Evolutionary conservation across 2,113 vertebrate species (phyloP), one percentile per base, ranked within the genome.

Genomic region (Ciconia stormi): DNA sequence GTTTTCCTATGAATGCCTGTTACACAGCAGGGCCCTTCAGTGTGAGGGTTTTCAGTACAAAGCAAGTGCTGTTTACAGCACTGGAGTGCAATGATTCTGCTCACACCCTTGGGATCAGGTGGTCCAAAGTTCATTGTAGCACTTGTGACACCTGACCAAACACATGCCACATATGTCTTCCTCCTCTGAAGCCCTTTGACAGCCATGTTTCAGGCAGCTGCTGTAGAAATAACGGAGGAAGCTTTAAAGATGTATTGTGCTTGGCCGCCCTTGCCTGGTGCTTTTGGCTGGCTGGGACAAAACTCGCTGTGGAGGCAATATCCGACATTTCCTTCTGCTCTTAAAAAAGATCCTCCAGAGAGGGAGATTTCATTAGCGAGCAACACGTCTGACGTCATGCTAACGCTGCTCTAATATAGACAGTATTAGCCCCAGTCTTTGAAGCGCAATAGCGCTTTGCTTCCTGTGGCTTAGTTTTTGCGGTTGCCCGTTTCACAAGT

Each of bases 231-330:
- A 90, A 53, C 72, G 58, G 56, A 88, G 72, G 69, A 90, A 89
- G 42, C 27, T 94, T 92, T 66, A 86, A 66, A 53, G 56, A 40
- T 47, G 50, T 90, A 50, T 96, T 97, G 92, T 96, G n/a, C 42
- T 97, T 97, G 96, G 95, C 88, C 0, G 0, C 30, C 23, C 52
- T 59, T 83, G 76, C 14, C 52, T 89, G 82, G 38, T 95, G 72
- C 61, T 94, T 94, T 96, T 97, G 94, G 95, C 89, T 92, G 82
- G 16, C 46, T 50, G 65, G 46, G 55, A 78, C 13, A 36, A 0
- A 7, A 71, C 93, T 92, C 7, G 7, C 82, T 0, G 0, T 69
- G 3, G 1, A 80, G 40, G 53, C 42, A 94, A 56, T 36, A 73
- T 22, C 63, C 93, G 94, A 10, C 74, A 23, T 73, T 94, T 90